phyloP scores from a whole-genome alignment of 2,797 vertebrate species.

The Tokudaia tokunoshimensis region DNA sequence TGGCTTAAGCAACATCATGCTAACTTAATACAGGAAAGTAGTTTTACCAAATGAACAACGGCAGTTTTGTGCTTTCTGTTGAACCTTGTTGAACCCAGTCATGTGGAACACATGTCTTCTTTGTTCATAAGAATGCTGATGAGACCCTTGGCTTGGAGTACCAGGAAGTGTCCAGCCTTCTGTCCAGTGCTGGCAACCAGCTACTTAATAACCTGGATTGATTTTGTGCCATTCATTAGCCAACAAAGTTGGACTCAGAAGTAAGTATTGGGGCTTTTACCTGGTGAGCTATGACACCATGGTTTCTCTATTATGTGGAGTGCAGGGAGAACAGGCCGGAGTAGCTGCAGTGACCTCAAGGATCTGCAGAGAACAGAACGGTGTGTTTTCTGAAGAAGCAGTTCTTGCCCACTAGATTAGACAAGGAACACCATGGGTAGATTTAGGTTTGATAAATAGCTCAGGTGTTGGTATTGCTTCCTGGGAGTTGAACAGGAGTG shows the following conservation, averaged over 20 bases:
- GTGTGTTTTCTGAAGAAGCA: not conserved
- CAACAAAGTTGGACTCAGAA: not conserved
- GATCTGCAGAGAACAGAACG: not conserved
- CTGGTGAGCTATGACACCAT: fast-evolving
- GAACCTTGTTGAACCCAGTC: not conserved
- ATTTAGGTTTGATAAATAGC: not conserved
- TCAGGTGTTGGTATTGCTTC: not conserved
- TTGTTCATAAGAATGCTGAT: not conserved
- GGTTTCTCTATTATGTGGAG: not conserved
- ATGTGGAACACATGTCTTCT: not conserved
- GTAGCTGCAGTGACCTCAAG: too few relatives aligned
- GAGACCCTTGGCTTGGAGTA: not conserved
- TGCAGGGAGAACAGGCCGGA: not conserved
- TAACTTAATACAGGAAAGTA: constrained; percentile 71
- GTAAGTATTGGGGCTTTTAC: not conserved
- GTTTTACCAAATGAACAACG: constrained; percentile 63
- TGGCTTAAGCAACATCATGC: constrained; percentile 36
- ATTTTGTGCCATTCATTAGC: not conserved
- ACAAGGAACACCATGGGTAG: not conserved
- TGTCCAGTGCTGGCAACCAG: not conserved
- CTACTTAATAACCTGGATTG: not conserved
- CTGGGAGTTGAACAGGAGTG: not conserved
- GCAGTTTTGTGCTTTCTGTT: constrained; percentile 55
- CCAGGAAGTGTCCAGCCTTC: not conserved
- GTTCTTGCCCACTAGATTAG: not conserved